Percentiles rank a stretch among this genome's conserved stretches.
Conservation (phyloP, 2,888 invertebrate species). For the Palloptera scutellata region DNA sequence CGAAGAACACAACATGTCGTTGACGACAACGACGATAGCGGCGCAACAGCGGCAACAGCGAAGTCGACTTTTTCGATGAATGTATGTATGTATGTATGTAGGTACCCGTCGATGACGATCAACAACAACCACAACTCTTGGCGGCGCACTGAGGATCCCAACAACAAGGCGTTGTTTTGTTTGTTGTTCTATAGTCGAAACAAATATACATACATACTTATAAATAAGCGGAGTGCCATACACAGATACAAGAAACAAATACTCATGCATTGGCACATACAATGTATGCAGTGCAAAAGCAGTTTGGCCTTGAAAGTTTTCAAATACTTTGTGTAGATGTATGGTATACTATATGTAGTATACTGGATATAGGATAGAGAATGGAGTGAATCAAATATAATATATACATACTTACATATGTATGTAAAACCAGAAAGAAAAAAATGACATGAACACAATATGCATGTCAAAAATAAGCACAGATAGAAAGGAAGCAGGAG, state of each 20-base stretch:
- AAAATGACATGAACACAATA: slow-evolving; percentile 30
- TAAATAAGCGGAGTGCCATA: slow-evolving; percentile 5
- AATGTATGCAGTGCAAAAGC: slow-evolving; percentile 15
- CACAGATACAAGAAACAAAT: not conserved
- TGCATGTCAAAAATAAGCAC: slow-evolving; percentile 29
- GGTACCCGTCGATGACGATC: not conserved
- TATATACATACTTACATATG: too few relatives aligned
- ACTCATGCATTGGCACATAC: not conserved
- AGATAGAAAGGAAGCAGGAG: not conserved
- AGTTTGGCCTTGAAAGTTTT: slow-evolving; percentile 41
- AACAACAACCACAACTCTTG: not conserved
- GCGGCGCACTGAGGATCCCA: too few relatives aligned
- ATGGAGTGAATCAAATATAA: slow-evolving; percentile 34
- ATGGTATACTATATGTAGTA: too few relatives aligned
- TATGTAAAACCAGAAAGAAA: slow-evolving; percentile 26
- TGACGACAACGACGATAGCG: slow-evolving; percentile 4
- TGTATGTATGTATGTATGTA: too few relatives aligned
- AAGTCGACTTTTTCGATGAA: not conserved
- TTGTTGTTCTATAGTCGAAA: too few relatives aligned
- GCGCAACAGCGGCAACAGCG: not conserved
- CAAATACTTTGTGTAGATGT: slow-evolving; percentile 28
- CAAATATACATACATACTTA: not conserved
- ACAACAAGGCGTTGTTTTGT: too few relatives aligned
- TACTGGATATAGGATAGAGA: too few relatives aligned
- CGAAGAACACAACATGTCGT: slow-evolving; percentile 17